These are phyloP conservation scores for Rhegmatorhina hoffmannsi DNA, from an alignment of 2,113 vertebrate species.

Conservation along the genomic window DNA sequence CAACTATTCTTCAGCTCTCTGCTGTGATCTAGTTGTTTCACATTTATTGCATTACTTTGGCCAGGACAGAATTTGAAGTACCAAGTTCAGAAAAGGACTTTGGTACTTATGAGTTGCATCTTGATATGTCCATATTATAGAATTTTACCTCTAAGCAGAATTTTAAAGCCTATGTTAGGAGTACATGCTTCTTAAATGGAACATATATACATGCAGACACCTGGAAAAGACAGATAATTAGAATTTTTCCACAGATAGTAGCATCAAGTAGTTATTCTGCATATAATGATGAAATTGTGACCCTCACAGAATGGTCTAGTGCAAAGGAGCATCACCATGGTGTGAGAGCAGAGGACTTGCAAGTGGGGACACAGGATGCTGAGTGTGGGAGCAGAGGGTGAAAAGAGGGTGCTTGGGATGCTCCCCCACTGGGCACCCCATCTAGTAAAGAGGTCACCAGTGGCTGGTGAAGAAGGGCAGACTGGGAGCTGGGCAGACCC, in stretches of 20 bases:
- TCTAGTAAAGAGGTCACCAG: neutral
- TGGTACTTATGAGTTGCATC: neutral
- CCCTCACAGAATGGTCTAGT: neutral
- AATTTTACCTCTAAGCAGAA: neutral
- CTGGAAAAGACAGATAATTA: neutral
- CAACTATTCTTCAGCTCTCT: neutral
- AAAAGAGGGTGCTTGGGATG: neutral
- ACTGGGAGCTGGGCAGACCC: neutral
- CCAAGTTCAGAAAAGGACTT: neutral
- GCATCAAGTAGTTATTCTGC: neutral
- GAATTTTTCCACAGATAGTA: neutral
- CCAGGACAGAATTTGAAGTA: neutral
- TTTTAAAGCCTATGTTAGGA: neutral
- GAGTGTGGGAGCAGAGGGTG: neutral
- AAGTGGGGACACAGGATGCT: neutral
- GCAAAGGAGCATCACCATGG: rapidly evolving
- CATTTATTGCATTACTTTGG: neutral
- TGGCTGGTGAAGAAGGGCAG: neutral
- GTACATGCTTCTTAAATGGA: neutral
- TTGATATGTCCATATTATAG: neutral
- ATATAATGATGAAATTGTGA: neutral
- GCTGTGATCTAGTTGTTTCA: conserved; percentile 8
- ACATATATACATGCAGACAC: neutral
- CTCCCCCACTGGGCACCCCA: neutral
- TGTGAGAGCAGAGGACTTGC: neutral